phyloP scores from a whole-genome alignment of 2,797 vertebrate species.

The Hirundo rustica region DNA sequence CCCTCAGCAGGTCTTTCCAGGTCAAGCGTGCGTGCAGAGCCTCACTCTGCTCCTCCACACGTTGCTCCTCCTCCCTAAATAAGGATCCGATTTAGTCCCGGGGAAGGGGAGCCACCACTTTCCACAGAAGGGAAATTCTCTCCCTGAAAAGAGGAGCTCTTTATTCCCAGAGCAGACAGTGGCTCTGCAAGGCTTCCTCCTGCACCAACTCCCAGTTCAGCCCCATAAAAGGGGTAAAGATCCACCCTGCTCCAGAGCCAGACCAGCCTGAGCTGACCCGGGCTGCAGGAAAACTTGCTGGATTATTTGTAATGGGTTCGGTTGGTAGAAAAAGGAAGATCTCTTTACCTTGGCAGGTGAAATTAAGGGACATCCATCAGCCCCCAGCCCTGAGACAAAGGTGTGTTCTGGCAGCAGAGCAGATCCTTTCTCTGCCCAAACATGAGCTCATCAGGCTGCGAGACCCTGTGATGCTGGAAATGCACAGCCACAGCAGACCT shows the following conservation, averaged over 20 bases:
- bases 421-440: background rate
- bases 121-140: conserved; percentile 45
- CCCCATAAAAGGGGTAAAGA: background rate
- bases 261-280: conserved; percentile 33
- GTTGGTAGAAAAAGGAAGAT: background rate
- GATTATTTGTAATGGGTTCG: background rate
- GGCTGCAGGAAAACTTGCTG: background rate
- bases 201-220: background rate
- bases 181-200: conserved; percentile 6
- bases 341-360: background rate
- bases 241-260: background rate
- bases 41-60: background rate
- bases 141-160: conserved; percentile 41
- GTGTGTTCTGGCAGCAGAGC: background rate
- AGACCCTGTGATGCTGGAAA: background rate
- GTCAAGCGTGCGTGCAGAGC: background rate
- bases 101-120: background rate
- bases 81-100: conserved; percentile 9
- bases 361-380: background rate
- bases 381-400: background rate
- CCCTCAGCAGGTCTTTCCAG: conserved; percentile 30
- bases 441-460: background rate
- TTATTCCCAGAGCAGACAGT: conserved; percentile 23
- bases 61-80: background rate
- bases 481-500: background rate